Evolutionary conservation across 2,797 vertebrate genomes (phyloP), one percentile per base, ranked within the genome.

Genomic region (Molossus alvarezi): DNA sequence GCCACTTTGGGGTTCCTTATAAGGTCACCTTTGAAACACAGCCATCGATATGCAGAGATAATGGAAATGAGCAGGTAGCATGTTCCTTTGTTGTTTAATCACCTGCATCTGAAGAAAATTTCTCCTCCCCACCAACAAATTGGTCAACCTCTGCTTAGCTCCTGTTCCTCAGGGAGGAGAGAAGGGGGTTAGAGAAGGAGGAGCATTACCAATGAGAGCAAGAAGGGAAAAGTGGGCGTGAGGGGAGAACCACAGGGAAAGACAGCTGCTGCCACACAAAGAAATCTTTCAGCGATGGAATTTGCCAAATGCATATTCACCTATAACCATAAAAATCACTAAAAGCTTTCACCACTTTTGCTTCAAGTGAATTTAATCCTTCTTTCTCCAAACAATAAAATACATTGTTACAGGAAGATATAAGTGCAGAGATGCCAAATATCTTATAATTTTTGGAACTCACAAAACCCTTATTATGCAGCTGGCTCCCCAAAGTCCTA

Each of bases 341-440:
- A 82, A 81, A 96, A 90, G 45, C 37, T 93, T 93, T 88, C 33
- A 73, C 58, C 62, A 53, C 76, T 84, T 94, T 88, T 86, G 67
- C 77, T 83, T 91, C 87, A 93, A 93, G 81, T 92, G 48, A 21
- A 73, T 91, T 86, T 84, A 84, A 64, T 89, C 57, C 53, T 87
- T 72, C 67, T 94, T 95, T 90, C 65, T 88, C 53, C 80, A 95
- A 95, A 96, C n/a, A 86, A 76, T 96, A 90, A 96, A 96, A 84
- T 84, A 58, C 55, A 81, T 67, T 62, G 62, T 97, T 91, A 94
- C 25, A 95, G 83, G 83, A 96, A 95, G 86, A 91, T 6, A 2
- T 88, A 79, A 85, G 14, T 37, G 13, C 25, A 75, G 83, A 91
- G 71, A 90, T 84, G 82, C 53, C 92, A 97, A 90, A 45, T 93